Percentiles rank a stretch among this genome's conserved stretches.
Evolutionary conservation across 2,113 vertebrate species (phyloP).

Genomic region (Poeciliopsis prolifica): DNA sequence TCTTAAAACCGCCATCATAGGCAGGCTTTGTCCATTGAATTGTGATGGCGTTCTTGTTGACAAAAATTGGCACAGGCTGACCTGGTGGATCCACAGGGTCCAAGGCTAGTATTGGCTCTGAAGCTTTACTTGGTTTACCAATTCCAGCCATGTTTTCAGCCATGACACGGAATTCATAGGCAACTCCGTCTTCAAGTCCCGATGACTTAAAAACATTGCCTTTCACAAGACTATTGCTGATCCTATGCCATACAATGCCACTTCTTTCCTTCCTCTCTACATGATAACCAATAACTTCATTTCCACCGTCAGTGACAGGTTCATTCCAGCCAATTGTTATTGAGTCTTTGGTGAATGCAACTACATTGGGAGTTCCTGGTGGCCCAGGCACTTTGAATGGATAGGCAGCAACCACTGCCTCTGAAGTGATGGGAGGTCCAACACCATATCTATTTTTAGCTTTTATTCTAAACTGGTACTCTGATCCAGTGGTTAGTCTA

Average conservation of each 20-base stretch:
- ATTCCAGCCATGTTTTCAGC: conserved; percentile 97
- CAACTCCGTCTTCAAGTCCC: conserved; percentile 91
- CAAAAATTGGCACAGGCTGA: conserved; percentile 87
- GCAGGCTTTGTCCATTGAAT: conserved; percentile 96
- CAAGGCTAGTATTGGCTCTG: conserved; percentile 90
- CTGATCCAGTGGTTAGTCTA: conserved; percentile 89
- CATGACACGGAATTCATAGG: conserved; percentile 95
- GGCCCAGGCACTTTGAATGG: conserved; percentile 96
- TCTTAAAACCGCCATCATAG: conserved; percentile 98
- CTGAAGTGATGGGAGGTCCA: conserved; percentile 90
- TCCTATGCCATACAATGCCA: conserved; percentile 92
- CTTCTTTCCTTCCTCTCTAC: conserved; percentile 97
- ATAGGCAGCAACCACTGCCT: conserved; percentile 89
- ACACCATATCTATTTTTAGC: conserved; percentile 96
- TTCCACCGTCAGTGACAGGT: conserved; percentile 94
- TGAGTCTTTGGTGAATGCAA: conserved; percentile 91
- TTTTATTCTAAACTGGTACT: conserved; percentile 97
- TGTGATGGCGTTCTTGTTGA: conserved; percentile 91
- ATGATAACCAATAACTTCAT: conserved; percentile 94
- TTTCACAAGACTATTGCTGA: conserved; percentile 88
- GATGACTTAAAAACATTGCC: conserved; percentile 94
- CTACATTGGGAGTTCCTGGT: conserved; percentile 93
- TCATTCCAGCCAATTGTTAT: conserved; percentile 98
- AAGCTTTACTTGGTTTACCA: conserved; percentile 95
- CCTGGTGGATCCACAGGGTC: conserved; percentile 97